Conservation (phyloP, 92 coral and sea anemone genomes). For the Porites divaricata region DNA sequence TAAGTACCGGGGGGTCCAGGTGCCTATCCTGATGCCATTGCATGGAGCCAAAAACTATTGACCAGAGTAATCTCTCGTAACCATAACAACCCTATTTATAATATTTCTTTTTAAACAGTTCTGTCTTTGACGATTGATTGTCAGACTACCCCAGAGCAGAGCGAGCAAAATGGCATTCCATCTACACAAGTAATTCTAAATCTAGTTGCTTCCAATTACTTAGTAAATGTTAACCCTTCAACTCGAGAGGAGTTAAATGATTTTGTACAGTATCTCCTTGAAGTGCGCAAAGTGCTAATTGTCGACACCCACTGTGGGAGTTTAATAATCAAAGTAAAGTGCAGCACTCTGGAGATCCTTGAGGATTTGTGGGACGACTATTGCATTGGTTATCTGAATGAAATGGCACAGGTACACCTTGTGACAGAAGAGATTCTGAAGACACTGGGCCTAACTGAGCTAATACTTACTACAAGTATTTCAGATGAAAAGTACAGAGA, state of each 20-base stretch:
- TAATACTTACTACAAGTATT: neutral
- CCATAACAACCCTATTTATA: neutral
- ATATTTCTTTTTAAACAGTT: neutral
- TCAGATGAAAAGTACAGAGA: neutral
- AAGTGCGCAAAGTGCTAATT: neutral
- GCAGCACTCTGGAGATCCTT: neutral
- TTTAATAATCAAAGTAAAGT: neutral
- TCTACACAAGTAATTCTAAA: neutral
- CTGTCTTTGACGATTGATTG: neutral
- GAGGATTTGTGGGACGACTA: neutral
- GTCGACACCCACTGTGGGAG: neutral
- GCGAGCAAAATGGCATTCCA: neutral
- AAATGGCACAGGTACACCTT: neutral
- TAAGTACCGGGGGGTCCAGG: too few relatives aligned
- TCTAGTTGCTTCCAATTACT: neutral
- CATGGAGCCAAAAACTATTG: too few relatives aligned
- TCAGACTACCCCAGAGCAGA: neutral
- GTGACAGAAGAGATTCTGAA: neutral
- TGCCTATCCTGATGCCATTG: too few relatives aligned
- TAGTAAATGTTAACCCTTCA: neutral
- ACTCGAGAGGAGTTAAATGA: neutral
- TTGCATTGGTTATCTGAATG: neutral
- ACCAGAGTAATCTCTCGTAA: too few relatives aligned
- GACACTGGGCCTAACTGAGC: neutral
- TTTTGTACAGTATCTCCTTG: neutral